A percentile compares a stretch with the other conserved stretches of the same genome.
These are phyloP conservation scores for Tragelaphus imberbis DNA, from an alignment of 2,113 vertebrate genomes.

Conservation along the genomic window DNA sequence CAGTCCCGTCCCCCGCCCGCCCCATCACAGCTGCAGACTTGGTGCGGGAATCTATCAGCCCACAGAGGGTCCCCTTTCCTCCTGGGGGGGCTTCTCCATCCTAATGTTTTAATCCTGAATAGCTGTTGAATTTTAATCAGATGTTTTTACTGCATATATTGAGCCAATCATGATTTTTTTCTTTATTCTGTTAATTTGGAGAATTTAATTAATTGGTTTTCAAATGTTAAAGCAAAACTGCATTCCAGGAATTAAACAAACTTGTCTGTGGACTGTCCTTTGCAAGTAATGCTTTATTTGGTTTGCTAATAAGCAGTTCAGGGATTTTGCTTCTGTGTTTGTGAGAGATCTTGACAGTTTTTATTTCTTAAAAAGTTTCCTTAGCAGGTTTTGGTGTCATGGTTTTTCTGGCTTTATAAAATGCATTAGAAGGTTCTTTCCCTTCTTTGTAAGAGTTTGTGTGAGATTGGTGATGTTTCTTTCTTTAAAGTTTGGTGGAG, in stretches of 20 bases:
- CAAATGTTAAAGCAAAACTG: not conserved
- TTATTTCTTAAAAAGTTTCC: not conserved
- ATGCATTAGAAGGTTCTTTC: not conserved
- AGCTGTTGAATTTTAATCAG: constrained; percentile 8
- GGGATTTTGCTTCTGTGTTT: not conserved
- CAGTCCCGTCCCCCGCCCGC: accelerated
- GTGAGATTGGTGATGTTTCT: not conserved
- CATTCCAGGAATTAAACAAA: not conserved
- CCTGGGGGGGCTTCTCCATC: not conserved
- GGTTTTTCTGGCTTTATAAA: not conserved
- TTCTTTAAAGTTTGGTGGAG: not conserved
- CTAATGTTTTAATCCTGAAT: not conserved
- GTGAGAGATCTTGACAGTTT: not conserved
- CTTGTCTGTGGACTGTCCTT: not conserved
- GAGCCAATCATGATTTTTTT: not conserved
- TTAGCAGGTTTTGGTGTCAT: not conserved
- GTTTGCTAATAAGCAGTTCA: not conserved
- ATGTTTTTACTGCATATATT: not conserved
- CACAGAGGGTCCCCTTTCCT: not conserved
- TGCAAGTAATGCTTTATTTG: not conserved
- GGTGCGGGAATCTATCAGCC: not conserved
- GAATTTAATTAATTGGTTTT: not conserved
- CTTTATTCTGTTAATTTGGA: constrained; percentile 5
- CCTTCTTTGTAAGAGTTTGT: not conserved
- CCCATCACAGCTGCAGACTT: not conserved